Percentiles rank a stretch among this genome's conserved stretches.
Evolutionary conservation across 2,113 vertebrate genomes (phyloP).

Genomic region (Bucco capensis): DNA sequence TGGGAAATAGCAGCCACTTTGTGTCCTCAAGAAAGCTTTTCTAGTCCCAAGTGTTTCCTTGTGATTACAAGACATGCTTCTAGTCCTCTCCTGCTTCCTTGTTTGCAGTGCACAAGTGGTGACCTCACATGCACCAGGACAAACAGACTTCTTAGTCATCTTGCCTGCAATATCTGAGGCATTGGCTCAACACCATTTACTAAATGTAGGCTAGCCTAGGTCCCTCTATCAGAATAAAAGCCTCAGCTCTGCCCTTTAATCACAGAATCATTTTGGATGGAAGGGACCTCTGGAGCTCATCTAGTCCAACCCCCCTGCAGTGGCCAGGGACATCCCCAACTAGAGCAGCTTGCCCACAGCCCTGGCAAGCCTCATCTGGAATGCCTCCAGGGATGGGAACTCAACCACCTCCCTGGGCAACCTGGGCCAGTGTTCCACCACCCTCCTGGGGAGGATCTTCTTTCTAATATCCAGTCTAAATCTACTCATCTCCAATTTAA

Average conservation of each 20-base stretch:
- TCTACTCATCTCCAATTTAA: too few relatives aligned
- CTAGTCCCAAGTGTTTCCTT: not conserved
- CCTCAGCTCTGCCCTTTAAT: not conserved
- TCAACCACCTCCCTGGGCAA: too few relatives aligned
- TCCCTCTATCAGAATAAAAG: not conserved
- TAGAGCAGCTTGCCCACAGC: too few relatives aligned
- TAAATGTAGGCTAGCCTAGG: not conserved
- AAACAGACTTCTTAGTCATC: not conserved
- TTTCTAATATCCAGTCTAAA: too few relatives aligned
- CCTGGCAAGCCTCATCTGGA: too few relatives aligned
- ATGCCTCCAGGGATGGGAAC: too few relatives aligned
- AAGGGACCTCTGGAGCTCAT: too few relatives aligned
- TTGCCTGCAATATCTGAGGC: not conserved
- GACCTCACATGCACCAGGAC: not conserved
- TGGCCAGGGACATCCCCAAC: too few relatives aligned
- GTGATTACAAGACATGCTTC: not conserved
- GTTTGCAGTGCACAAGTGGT: rapidly evolving
- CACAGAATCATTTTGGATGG: too few relatives aligned
- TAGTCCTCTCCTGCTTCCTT: not conserved
- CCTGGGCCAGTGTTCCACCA: too few relatives aligned
- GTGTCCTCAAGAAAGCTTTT: not conserved
- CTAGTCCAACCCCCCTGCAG: too few relatives aligned
- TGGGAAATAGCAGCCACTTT: not conserved
- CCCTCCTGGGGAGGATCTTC: too few relatives aligned
- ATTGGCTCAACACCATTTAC: not conserved